These are phyloP conservation scores for Platanista minor DNA, from an alignment of 2,113 vertebrate genomes.

Conservation along the genomic window DNA sequence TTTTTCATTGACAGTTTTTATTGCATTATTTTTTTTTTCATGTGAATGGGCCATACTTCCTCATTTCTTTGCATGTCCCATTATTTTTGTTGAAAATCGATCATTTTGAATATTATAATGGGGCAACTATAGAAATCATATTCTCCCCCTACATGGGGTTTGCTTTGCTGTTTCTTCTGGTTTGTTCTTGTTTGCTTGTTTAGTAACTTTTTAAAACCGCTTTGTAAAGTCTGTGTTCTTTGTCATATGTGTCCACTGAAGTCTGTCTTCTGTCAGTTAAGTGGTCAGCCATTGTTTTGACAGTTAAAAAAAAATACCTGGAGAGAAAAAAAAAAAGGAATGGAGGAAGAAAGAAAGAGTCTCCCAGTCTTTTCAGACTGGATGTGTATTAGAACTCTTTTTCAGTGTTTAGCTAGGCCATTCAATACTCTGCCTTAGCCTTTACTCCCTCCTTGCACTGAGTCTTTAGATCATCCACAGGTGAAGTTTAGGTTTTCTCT, in stretches of 20 bases:
- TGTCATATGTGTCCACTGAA: not conserved
- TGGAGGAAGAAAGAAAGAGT: too few relatives aligned
- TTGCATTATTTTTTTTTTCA: not conserved
- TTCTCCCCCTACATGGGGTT: not conserved
- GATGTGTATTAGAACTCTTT: not conserved
- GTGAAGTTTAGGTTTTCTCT: not conserved
- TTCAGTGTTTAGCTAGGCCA: not conserved
- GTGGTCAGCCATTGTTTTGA: not conserved
- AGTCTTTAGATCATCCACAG: not conserved
- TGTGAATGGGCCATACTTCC: not conserved
- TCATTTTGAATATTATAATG: not conserved
- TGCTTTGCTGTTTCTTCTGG: not conserved
- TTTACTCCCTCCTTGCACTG: not conserved
- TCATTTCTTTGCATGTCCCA: not conserved
- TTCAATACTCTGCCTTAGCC: not conserved
- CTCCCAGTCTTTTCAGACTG: not conserved
- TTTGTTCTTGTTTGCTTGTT: not conserved
- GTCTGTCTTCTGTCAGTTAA: not conserved
- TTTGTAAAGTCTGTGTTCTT: not conserved
- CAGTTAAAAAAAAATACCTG: not conserved
- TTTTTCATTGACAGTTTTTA: not conserved
- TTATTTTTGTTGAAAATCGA: not conserved
- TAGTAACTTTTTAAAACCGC: not conserved
- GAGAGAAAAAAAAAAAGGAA: not conserved
- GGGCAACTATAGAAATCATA: not conserved